Evolutionary conservation across 2,888 invertebrate species (phyloP), one percentile per base, ranked within the genome.

Genomic region (Andrena camellia): DNA sequence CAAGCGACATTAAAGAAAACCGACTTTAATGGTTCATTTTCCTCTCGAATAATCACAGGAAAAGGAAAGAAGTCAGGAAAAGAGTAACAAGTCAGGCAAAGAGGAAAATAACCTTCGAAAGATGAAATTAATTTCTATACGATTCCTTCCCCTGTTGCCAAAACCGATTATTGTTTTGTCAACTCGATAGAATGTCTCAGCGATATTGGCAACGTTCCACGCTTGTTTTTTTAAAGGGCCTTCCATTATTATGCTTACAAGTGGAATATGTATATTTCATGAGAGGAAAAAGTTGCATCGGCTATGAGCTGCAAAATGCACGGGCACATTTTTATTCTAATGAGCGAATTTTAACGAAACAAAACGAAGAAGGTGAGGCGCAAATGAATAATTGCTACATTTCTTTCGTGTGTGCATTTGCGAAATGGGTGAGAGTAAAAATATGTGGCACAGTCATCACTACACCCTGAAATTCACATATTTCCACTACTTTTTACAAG

Each of bases 271-370:
- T 48, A 33, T 17, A 60, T 26, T 35, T 35, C 20, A n/a, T 4
- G 17, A 1, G 4, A n/a, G 10, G 8, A 59, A 59, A 68, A n/a
- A 10, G 13, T 10, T 59, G 59, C 17, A 31, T 48, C 68, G 23
- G 23, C 23, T 5, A 2, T 7, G 26, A 17, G 7, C 23, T 10
- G 17, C 4, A 10, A 26, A 5, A 29, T 48, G 13, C 42, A 33
- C 20, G 31, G 2, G 35, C 35, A 2, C 42, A 29, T 29, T 35
- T 69, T 52, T 52, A 62, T 62, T 60, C 35, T 70, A 70, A 75
- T 7, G 75, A 62, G 23, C 33, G 35, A 70, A 70, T 60, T 69
- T 75, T 62, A 70, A 75, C 48, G 60, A 70, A 62, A 29, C 35
- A 26, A 50, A 33, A 59, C 23, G 60, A 10, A 33, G 33, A 23